These are phyloP conservation scores for Cephus rjabovi DNA, from an alignment of 2,888 invertebrate species.

Conservation along the genomic window DNA sequence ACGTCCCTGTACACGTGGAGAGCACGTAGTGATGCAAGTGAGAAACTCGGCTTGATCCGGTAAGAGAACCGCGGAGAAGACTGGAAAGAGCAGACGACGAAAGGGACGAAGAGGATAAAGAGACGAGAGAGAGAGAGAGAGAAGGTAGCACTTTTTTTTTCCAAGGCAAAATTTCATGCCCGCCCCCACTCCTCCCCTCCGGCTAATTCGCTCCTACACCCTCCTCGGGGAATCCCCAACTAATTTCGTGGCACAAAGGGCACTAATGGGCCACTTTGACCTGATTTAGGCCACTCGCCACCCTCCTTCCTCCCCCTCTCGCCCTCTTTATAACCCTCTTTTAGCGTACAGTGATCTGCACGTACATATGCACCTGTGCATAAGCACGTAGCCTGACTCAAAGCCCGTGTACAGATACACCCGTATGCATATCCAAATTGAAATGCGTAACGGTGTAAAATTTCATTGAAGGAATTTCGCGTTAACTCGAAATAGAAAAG, in stretches of 20 bases:
- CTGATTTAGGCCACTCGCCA: constrained; percentile 8
- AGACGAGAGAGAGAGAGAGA: neutral
- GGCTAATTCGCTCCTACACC: neutral
- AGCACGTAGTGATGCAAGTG: neutral
- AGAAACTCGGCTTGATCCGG: neutral
- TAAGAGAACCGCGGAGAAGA: neutral
- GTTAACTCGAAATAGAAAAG: neutral
- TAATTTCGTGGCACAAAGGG: constrained; percentile 7
- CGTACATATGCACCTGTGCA: neutral
- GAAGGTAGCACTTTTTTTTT: neutral
- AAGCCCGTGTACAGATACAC: no score
- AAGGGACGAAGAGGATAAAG: neutral
- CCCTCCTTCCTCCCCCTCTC: neutral
- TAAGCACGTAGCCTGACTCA: neutral
- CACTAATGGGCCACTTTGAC: constrained; percentile 7
- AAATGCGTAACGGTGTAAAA: neutral
- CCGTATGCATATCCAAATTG: neutral
- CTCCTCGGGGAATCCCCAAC: neutral
- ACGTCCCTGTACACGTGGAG: neutral
- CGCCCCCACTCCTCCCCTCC: neutral
- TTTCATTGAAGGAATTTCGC: neutral
- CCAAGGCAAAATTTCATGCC: neutral
- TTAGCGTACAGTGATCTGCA: neutral
- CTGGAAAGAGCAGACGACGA: neutral
- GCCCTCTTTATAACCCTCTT: neutral